Percentiles rank a stretch among this genome's conserved stretches.
Conservation (phyloP, 2,888 invertebrate species). For the Pachycephus smyrnensis region DNA sequence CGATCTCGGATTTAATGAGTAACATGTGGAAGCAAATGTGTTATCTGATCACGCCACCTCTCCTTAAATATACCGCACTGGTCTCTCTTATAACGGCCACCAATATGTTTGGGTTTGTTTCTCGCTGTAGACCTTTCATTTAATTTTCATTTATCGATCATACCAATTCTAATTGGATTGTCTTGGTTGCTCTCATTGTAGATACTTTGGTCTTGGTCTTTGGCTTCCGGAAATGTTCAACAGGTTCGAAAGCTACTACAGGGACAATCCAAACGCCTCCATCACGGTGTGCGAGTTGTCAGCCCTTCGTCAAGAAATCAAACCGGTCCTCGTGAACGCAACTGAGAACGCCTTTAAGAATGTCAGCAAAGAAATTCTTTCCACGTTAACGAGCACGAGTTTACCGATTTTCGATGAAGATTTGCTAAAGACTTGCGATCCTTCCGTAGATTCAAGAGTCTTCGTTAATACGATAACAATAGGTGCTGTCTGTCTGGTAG, state of each 20-base stretch:
- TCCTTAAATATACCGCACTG: conserved; percentile 69
- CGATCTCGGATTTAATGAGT: neutral
- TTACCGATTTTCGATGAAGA: neutral
- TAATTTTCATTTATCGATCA: neutral
- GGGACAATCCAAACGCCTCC: conserved; percentile 65
- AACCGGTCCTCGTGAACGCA: conserved; percentile 5
- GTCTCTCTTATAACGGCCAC: conserved; percentile 73
- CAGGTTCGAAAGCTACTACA: conserved; percentile 65
- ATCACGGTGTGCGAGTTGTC: conserved; percentile 65
- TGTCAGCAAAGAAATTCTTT: neutral
- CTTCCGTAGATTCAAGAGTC: conserved; percentile 71
- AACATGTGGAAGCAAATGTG: conserved; percentile 66
- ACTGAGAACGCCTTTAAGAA: neutral
- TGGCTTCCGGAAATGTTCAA: conserved; percentile 81
- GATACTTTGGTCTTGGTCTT: conserved; percentile 76
- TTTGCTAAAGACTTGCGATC: conserved; percentile 62
- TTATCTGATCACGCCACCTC: conserved; percentile 69
- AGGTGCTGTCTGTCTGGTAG: conserved; percentile 73
- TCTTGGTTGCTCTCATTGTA: conserved; percentile 39
- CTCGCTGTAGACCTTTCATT: neutral
- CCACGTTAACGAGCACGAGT: neutral
- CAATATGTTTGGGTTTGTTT: conserved; percentile 72
- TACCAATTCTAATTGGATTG: neutral
- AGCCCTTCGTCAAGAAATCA: conserved; percentile 40
- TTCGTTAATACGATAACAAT: conserved; percentile 75